phyloP scores from a whole-genome alignment of 2,113 vertebrate species.

The Tyrannus savana region DNA sequence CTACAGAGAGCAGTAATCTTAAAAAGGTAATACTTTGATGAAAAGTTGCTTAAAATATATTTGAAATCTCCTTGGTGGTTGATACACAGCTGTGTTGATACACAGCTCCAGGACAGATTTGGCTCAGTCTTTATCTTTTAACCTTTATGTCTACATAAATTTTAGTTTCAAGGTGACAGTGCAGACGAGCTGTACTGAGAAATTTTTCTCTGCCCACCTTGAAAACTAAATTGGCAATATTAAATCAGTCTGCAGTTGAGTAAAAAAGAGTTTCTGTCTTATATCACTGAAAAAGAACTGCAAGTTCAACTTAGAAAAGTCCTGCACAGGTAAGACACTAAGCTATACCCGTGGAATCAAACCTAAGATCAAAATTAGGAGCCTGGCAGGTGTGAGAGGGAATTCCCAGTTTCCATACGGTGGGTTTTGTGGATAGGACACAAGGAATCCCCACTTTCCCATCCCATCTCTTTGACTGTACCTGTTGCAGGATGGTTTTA shows the following conservation, averaged over 20 bases:
- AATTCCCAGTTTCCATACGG: neutral
- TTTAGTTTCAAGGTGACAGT: neutral
- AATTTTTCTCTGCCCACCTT: neutral
- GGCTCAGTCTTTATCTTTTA: neutral
- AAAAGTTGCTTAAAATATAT: neutral
- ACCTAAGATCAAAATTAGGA: neutral
- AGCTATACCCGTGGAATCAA: neutral
- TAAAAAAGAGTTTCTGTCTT: neutral
- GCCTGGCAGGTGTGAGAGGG: neutral
- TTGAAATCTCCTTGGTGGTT: neutral
- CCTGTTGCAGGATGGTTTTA: conserved; percentile 75
- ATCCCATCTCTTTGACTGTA: neutral
- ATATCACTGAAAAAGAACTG: neutral
- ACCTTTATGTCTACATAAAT: neutral
- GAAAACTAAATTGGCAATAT: neutral
- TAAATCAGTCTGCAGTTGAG: neutral
- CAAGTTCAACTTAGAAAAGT: neutral
- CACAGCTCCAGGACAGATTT: neutral
- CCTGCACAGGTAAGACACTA: neutral
- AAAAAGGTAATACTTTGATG: neutral
- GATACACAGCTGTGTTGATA: neutral
- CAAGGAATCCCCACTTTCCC: neutral
- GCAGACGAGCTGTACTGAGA: neutral
- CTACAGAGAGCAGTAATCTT: neutral
- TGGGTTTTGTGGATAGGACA: neutral